These are phyloP conservation scores for Amphimallon solstitiale DNA, from an alignment of 2,888 invertebrate species.

Conservation along the genomic window DNA sequence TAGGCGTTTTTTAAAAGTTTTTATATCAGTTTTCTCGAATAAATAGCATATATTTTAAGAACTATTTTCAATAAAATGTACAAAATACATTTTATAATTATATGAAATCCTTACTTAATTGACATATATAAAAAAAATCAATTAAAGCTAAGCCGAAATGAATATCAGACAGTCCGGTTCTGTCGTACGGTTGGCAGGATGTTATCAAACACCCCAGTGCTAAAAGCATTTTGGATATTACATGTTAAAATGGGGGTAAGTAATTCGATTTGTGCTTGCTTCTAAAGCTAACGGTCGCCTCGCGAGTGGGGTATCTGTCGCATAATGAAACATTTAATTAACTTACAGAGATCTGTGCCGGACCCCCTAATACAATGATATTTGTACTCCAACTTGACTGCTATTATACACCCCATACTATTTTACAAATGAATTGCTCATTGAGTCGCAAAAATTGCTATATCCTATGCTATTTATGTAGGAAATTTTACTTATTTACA, in stretches of 20 bases:
- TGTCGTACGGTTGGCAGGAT: conserved; percentile 45
- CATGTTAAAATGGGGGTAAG: conserved; percentile 65
- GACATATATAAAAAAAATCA: background rate
- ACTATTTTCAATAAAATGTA: no score
- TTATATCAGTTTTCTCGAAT: no score
- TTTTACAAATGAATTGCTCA: conserved; percentile 41
- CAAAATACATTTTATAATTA: no score
- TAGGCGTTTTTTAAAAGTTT: no score
- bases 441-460: conserved; percentile 38
- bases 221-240: conserved; percentile 66
- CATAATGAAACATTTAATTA: conserved; percentile 60
- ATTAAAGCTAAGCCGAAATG: background rate
- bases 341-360: conserved; percentile 56
- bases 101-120: no score
- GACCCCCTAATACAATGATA: conserved; percentile 50
- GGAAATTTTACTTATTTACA: conserved; percentile 34
- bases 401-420: conserved; percentile 45
- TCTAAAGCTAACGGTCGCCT: conserved; percentile 54
- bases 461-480: conserved; percentile 31
- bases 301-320: conserved; percentile 54
- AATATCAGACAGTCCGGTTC: conserved; percentile 43
- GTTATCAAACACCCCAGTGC: conserved; percentile 61
- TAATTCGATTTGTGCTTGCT: conserved; percentile 63
- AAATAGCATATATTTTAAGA: no score
- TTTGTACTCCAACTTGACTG: conserved; percentile 50